Percentiles rank a stretch among this genome's conserved stretches.
Conservation (phyloP, 2,797 vertebrate species). For the Sebastes kiyomatsui region DNA sequence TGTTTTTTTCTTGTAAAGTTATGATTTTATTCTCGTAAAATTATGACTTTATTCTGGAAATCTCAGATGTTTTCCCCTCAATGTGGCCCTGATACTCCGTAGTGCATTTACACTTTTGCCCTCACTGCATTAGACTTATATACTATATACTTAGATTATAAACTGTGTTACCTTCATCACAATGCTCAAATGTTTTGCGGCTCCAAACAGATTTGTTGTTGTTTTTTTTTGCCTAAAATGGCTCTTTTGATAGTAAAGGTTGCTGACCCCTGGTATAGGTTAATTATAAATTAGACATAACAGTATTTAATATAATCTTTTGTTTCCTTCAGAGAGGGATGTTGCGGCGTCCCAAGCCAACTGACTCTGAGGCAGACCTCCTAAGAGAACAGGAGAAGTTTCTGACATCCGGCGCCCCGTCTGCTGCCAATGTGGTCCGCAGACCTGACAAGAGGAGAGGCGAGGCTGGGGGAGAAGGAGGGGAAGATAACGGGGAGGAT, state of each 20-base stretch:
- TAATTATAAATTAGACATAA: neutral
- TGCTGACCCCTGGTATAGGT: rapidly evolving
- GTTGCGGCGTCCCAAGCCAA: conserved; percentile 91
- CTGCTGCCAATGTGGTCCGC: conserved; percentile 87
- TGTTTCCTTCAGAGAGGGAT: conserved; percentile 75
- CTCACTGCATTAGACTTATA: no score
- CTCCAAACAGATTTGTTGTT: no score
- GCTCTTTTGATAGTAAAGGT: no score
- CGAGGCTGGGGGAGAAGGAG: conserved; percentile 53
- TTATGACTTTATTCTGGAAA: no score
- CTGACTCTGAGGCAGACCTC: conserved; percentile 92
- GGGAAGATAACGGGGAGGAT: neutral
- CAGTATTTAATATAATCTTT: neutral
- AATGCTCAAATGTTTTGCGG: no score
- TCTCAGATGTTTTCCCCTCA: no score
- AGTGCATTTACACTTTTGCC: rapidly evolving
- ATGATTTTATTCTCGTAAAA: no score
- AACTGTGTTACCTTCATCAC: no score
- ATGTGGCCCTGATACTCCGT: no score
- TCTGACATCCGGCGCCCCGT: conserved; percentile 82
- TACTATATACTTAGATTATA: no score
- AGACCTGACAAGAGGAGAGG: conserved; percentile 90
- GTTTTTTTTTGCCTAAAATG: no score
- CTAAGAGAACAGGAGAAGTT: conserved; percentile 91
- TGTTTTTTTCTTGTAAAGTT: no score